Evolutionary conservation across 2,888 invertebrate genomes (phyloP).

Genomic region (Acanthosoma haemorrhoidale): DNA sequence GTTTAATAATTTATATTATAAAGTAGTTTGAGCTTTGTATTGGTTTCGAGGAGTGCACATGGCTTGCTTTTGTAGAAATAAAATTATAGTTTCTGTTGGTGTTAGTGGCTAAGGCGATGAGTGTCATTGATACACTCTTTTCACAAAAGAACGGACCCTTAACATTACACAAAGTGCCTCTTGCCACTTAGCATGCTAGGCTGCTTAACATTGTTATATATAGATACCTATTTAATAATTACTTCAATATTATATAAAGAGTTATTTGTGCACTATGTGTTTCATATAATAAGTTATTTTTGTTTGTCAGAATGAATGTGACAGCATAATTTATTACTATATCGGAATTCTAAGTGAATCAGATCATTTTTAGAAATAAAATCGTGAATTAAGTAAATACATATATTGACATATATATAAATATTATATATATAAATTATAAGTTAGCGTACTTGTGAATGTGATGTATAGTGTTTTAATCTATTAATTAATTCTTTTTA

Average conservation of each 20-base stretch:
- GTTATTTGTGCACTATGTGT: constrained; percentile 37
- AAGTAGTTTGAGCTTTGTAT: constrained; percentile 38
- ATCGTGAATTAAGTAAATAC: constrained; percentile 36
- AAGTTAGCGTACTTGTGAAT: constrained; percentile 39
- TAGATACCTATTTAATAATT: constrained; percentile 28
- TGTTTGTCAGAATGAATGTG: constrained; percentile 36
- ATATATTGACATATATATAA: constrained; percentile 30
- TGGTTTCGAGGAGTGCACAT: constrained; percentile 39
- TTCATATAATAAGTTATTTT: constrained; percentile 34
- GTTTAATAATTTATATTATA: constrained; percentile 31
- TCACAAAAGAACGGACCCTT: constrained; percentile 40
- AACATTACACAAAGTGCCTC: constrained; percentile 40
- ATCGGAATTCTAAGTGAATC: constrained; percentile 35
- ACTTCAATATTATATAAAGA: constrained; percentile 28
- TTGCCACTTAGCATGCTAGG: constrained; percentile 40
- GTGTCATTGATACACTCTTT: constrained; percentile 29
- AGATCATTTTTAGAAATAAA: constrained; percentile 34
- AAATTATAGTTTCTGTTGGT: constrained; percentile 38
- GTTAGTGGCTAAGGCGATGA: constrained; percentile 36
- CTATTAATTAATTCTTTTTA: constrained; percentile 35
- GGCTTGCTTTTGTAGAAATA: constrained; percentile 37
- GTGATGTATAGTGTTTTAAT: constrained; percentile 40
- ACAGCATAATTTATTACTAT: constrained; percentile 32
- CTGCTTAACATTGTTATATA: constrained; percentile 39
- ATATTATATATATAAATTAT: constrained; percentile 35